A percentile compares a stretch with the other conserved stretches of the same genome.
These are phyloP conservation scores for Lacerta agilis DNA, from an alignment of 2,797 vertebrate genomes.

Conservation along the genomic window DNA sequence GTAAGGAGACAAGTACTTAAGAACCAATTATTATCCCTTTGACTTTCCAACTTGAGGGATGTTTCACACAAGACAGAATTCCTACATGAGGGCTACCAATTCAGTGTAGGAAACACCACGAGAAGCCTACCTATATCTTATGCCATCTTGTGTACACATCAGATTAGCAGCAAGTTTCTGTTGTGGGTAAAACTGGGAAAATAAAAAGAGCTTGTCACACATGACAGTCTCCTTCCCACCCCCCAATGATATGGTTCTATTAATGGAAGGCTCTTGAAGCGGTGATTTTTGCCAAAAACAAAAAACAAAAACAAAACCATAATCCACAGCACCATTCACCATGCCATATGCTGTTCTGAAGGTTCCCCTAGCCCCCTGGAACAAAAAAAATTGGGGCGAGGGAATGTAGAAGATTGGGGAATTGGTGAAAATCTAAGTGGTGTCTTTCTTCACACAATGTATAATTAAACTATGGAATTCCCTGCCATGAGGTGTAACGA, in stretches of 20 bases:
- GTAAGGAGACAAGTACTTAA: slow-evolving; percentile 58
- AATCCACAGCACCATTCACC: neutral
- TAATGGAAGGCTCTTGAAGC: neutral
- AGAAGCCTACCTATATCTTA: neutral
- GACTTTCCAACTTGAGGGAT: slow-evolving; percentile 58
- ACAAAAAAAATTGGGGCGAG: neutral
- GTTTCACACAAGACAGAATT: slow-evolving; percentile 21
- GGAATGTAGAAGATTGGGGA: neutral
- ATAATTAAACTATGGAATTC: no score
- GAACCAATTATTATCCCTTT: slow-evolving; percentile 59
- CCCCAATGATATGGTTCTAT: neutral
- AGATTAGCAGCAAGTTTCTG: neutral
- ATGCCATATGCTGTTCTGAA: neutral
- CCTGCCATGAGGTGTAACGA: no score
- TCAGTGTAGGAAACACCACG: neutral
- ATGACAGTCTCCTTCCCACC: no score
- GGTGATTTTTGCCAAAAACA: neutral
- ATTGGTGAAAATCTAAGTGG: neutral
- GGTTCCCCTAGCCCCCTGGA: neutral
- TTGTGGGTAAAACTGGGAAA: neutral
- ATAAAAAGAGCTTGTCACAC: neutral
- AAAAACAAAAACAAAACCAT: no score
- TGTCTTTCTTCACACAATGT: no score
- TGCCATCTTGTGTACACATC: neutral
- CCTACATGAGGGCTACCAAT: neutral